Base-by-base conservation (phyloP, 2,113 vertebrate genomes). In the Heteronetta atricapilla region DNA sequence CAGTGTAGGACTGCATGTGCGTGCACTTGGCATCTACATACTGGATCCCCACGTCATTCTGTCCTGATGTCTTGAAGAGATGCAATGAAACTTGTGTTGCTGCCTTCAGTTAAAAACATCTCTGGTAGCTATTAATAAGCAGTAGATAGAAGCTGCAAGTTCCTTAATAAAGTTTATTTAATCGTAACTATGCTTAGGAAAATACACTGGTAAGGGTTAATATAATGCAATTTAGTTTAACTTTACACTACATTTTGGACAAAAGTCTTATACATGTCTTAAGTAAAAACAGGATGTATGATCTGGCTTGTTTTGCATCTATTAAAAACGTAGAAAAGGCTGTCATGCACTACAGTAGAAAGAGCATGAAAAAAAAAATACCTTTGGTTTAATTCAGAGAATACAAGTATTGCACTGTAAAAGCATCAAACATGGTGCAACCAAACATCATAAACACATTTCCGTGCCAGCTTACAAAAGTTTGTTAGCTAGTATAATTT, bases 91-190 rank as follows among this genome's bases (percentile, higher is more conserved):
- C 28, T 52, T 13, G 36, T 26, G 79, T 70, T 83, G 66, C 86
- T 60, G 48, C 70, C 56, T 50, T 33, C 13, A n/a, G 46, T 59
- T 34, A 77, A 46, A 62, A 64, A 63, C 1, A 19, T 48, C 74
- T 75, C 52, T 40, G 36, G 26, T 0, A 78, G 77, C 53, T 55
- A 58, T 83, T 52, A 97, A 91, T 79, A 95, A 97, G 44, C 63
- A 56, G 55, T 75, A 97, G 72, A 90, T 25, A 86, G 88, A 97
- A 95, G 73, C 88, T 81, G 73, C 31, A 60, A 14, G 70, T 94
- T 97, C 96, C 97, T 98, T 96, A 97, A 98, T 96, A 96, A 98
- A 97, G 96, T 98, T 98, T 98, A 98, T 98, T 98, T 98, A 95
- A 97, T 97, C 95, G 87, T 97, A 97, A 98, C 98, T 98, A 98